A percentile compares a stretch with the other conserved stretches of the same genome.
phyloP scores from a whole-genome alignment of 1,140 invertebrate genomes.

The Zaprionus taronus region DNA sequence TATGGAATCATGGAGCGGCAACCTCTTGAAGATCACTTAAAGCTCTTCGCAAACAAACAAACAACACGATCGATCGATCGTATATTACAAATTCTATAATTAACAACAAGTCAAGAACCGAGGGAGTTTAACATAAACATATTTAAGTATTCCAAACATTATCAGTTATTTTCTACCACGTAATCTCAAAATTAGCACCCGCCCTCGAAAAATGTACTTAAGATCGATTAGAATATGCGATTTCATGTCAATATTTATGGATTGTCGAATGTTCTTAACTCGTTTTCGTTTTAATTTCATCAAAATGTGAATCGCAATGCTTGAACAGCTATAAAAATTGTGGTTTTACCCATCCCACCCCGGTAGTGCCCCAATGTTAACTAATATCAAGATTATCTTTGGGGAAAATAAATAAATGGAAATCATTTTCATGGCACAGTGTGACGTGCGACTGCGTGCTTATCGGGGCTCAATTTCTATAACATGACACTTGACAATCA shows the following conservation, averaged over 20 bases:
- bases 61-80: background rate
- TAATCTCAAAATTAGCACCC: conserved; percentile 5
- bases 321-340: background rate
- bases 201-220: background rate
- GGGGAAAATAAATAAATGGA: background rate
- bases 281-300: background rate
- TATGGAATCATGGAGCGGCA: too few relatives aligned
- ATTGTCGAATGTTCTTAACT: background rate
- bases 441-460: background rate
- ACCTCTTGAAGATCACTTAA: background rate
- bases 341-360: conserved; percentile 1
- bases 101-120: background rate
- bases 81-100: background rate
- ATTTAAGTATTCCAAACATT: background rate
- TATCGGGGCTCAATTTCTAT: background rate
- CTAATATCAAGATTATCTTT: background rate
- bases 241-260: conserved; percentile 5
- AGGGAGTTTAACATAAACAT: background rate
- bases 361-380: background rate
- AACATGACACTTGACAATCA: background rate
- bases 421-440: background rate
- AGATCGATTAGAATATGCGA: conserved; percentile 7
- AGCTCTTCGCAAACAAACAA: background rate
- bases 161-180: background rate
- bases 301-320: background rate